A percentile compares a stretch with the other conserved stretches of the same genome.
These are phyloP conservation scores for Hipposideros armiger DNA, from an alignment of 2,113 vertebrate species.

Conservation along the genomic window DNA sequence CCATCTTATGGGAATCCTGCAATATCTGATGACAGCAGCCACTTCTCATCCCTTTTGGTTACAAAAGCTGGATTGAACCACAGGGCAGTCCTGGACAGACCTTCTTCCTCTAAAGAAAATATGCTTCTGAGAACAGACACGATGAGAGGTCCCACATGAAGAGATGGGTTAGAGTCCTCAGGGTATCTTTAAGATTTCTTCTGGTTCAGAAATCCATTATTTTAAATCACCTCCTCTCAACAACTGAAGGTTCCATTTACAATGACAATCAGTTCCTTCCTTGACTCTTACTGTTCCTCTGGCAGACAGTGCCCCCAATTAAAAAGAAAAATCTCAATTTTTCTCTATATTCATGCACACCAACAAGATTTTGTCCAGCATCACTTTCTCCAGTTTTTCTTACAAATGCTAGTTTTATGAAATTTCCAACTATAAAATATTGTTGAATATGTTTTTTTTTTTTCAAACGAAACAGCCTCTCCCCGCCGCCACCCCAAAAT, in stretches of 20 bases:
- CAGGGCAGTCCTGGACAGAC: neutral
- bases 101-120: neutral
- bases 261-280: neutral
- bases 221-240: neutral
- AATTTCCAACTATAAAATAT: neutral
- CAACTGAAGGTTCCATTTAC: neutral
- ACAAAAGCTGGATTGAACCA: neutral
- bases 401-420: neutral
- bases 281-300: neutral
- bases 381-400: neutral
- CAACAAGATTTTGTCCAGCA: neutral
- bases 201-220: neutral
- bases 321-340: neutral
- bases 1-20: neutral
- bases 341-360: neutral
- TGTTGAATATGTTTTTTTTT: neutral
- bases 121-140: neutral
- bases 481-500: neutral
- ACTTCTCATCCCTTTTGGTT: neutral
- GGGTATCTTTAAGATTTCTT: neutral
- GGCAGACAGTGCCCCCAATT: neutral
- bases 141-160: neutral
- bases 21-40: fast-evolving
- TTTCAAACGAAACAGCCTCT: neutral
- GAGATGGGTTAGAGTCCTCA: neutral